phyloP scores from a whole-genome alignment of 1,140 invertebrate species.

The Drosophila gunungcola region DNA sequence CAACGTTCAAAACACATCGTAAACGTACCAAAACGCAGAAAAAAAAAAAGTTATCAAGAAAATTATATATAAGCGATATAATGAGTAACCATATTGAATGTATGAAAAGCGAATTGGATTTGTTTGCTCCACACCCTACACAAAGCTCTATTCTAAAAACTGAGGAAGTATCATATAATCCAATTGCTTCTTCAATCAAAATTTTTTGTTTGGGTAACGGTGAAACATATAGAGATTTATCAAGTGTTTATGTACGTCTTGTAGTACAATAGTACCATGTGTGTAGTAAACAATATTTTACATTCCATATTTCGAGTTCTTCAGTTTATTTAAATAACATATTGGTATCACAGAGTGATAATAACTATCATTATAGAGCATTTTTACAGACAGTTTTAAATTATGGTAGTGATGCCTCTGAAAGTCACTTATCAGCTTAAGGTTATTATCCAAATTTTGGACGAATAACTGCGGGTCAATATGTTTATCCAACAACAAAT shows the following conservation, averaged over 20 bases:
- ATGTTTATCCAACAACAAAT: too few relatives aligned
- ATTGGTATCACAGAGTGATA: too few relatives aligned
- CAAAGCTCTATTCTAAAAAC: not conserved
- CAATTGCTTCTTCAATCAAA: not conserved
- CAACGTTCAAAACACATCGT: not conserved
- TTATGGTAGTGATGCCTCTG: not conserved
- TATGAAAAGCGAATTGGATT: conserved; percentile 1
- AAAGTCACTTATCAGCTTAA: not conserved
- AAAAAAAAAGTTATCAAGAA: not conserved
- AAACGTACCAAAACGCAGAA: not conserved
- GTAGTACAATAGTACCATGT: too few relatives aligned
- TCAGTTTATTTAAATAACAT: too few relatives aligned
- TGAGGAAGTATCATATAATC: conserved; percentile 9
- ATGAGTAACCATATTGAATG: conserved; percentile 3
- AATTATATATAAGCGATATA: not conserved
- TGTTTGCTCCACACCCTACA: not conserved
- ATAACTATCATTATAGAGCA: too few relatives aligned
- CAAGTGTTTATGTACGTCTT: too few relatives aligned
- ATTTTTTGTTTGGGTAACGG: too few relatives aligned
- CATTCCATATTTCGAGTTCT: too few relatives aligned
- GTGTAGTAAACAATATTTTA: not conserved
- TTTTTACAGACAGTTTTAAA: too few relatives aligned
- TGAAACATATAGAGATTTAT: too few relatives aligned
- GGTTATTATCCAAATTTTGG: too few relatives aligned
- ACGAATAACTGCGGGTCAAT: too few relatives aligned